phyloP scores from a whole-genome alignment of 2,888 invertebrate genomes.

The Oscheius sp. region DNA sequence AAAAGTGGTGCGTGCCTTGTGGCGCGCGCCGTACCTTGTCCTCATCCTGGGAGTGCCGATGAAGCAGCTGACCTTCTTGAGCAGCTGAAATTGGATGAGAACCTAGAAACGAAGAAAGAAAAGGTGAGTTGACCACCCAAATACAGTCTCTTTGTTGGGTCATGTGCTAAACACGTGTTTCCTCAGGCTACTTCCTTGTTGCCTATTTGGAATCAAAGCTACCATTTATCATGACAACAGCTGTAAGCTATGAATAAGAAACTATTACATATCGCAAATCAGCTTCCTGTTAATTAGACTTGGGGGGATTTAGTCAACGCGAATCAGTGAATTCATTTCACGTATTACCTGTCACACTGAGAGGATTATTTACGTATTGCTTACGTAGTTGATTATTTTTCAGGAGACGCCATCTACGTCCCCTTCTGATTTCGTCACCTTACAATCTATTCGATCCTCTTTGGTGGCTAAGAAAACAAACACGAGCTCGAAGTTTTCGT shows the following conservation, averaged over 20 bases:
- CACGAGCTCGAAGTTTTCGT: slow-evolving; percentile 65
- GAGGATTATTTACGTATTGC: neutral
- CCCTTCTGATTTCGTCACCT: slow-evolving; percentile 65
- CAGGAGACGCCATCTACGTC: slow-evolving; percentile 38
- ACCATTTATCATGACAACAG: neutral
- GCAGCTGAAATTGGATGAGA: slow-evolving; percentile 31
- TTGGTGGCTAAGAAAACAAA: slow-evolving; percentile 68
- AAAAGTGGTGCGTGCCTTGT: slow-evolving; percentile 48
- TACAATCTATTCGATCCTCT: slow-evolving; percentile 64
- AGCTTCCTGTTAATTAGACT: neutral
- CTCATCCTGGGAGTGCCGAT: slow-evolving; percentile 28
- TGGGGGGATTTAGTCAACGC: too few species aligned
- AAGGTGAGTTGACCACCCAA: neutral
- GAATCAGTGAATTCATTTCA: neutral
- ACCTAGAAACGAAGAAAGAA: slow-evolving; percentile 32
- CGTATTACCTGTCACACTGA: too few species aligned
- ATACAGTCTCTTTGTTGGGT: neutral
- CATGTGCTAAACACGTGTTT: neutral
- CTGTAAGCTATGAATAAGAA: neutral
- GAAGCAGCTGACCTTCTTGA: slow-evolving; percentile 40
- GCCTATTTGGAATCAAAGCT: neutral
- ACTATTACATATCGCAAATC: neutral
- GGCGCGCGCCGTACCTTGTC: slow-evolving; percentile 47
- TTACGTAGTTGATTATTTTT: slow-evolving; percentile 24
- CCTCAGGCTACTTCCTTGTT: slow-evolving; percentile 11